Evolutionary conservation across 2,113 vertebrate species (phyloP).

Genomic region (Pterocles burchelli): DNA sequence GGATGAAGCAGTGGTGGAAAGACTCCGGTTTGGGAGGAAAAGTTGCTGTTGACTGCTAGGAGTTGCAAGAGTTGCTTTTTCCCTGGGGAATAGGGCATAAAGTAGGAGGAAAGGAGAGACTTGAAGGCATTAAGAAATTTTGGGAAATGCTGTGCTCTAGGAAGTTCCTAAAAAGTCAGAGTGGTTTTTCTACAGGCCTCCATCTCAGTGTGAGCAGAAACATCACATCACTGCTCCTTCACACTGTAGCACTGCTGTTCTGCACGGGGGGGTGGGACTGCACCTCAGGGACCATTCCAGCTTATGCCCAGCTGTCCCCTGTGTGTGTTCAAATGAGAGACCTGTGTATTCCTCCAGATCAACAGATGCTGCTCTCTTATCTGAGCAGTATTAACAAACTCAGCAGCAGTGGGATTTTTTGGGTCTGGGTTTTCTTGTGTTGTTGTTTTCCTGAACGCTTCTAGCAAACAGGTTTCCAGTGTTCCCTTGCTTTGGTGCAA

Average conservation of each 20-base stretch:
- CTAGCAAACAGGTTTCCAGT: neutral
- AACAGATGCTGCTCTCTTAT: neutral
- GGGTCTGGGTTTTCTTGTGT: neutral
- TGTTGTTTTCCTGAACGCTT: neutral
- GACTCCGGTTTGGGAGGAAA: neutral
- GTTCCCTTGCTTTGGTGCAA: neutral
- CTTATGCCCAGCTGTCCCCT: neutral
- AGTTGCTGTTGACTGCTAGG: neutral
- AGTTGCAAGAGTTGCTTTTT: neutral
- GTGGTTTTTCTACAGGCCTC: accelerated
- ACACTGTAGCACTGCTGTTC: too few relatives aligned
- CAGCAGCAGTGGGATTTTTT: neutral
- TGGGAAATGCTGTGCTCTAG: neutral
- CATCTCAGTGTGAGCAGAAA: neutral
- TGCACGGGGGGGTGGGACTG: too few relatives aligned
- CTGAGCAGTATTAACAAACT: neutral
- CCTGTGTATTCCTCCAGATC: neutral
- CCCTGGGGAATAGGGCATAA: neutral
- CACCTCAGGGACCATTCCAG: neutral
- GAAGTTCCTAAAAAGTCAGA: neutral
- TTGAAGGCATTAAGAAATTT: neutral
- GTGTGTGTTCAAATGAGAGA: neutral
- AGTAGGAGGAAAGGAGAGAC: neutral
- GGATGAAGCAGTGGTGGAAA: neutral
- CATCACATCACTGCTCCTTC: neutral